A percentile compares a stretch with the other conserved stretches of the same genome.
These are phyloP conservation scores for Amiota mariae DNA, from an alignment of 2,888 invertebrate species.

Conservation along the genomic window DNA sequence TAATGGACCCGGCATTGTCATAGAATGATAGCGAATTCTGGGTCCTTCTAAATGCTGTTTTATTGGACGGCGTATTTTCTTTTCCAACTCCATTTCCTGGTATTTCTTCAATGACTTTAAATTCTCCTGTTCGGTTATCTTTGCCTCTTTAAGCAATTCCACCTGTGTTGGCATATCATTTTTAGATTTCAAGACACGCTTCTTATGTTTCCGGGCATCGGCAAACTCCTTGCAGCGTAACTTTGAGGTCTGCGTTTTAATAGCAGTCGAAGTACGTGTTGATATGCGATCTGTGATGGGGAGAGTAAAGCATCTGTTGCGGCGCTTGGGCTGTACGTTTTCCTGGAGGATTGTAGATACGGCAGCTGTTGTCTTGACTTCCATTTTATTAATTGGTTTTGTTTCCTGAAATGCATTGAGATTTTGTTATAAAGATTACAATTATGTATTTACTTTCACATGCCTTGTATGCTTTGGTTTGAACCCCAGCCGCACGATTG, in stretches of 20 bases:
- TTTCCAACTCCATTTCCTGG: conserved; percentile 93
- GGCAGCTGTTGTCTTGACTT: conserved; percentile 44
- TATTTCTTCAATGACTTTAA: conserved; percentile 93
- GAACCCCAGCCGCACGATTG: conserved; percentile 77
- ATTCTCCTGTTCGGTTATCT: conserved; percentile 93
- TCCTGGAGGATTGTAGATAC: conserved; percentile 45
- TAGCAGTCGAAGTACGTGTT: conserved; percentile 87
- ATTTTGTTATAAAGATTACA: neutral
- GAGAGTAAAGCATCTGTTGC: conserved; percentile 67
- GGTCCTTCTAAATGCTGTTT: conserved; percentile 85
- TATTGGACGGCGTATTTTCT: conserved; percentile 87
- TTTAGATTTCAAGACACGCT: conserved; percentile 77
- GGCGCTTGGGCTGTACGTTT: conserved; percentile 32
- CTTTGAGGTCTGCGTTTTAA: conserved; percentile 88
- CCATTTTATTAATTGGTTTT: conserved; percentile 57
- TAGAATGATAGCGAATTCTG: conserved; percentile 81
- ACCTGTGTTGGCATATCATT: conserved; percentile 92
- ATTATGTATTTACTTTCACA: neutral
- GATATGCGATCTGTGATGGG: conserved; percentile 79
- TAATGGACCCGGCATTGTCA: conserved; percentile 74
- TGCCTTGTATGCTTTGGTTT: conserved; percentile 92
- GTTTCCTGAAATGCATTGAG: conserved; percentile 62
- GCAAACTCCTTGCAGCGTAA: conserved; percentile 86
- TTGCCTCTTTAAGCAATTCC: conserved; percentile 93
- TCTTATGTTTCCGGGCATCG: conserved; percentile 83